Base-by-base conservation (phyloP, 2,797 vertebrate species). In the Novumbra hubbsi region DNA sequence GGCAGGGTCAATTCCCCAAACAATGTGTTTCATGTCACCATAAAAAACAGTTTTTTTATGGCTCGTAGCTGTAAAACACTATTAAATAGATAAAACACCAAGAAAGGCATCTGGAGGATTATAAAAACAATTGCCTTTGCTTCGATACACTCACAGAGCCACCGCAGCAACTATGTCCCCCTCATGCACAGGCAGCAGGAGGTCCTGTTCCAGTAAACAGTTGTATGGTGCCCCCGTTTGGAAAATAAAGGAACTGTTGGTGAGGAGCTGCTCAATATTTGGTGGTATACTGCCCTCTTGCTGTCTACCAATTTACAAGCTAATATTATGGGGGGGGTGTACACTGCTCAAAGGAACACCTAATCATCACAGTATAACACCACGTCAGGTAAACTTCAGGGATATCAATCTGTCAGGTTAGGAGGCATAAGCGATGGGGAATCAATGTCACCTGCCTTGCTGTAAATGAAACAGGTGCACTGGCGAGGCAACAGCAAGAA, bases 101-200 rank as follows among this genome's bases (percentile, higher is more conserved):
- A 69, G 72, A 86, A 91, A 89, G 89, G 90, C 88, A 88, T 90
- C 91, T 82, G 78, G 90, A 92, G 91, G 87, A 90, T 89, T 87
- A 84, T 90, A 91, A 91, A 90, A 88, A 81, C 88, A 91, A 92
- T 89, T 93, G 91, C 90, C 91, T 92, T 91, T 93, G 91, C 90
- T 90, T 91, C 91, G 90, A 90, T 92, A 93, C 91, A 93, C 91
- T 91, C 84, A 88, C 90, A 89, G 88, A 88, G 88, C 87, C 87
- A 24, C 0, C n/a, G 55, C 55, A 60, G 80, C 62, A 72, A 87
- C 81, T 86, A 87, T n/a, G n/a, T n/a, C 89, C 87, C 72, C 68
- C 49, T 30, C 11, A 66, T 24, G n/a, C 57, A 15, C 66, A 34
- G 52, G 14, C 52, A 17, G 55, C 69, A 17, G 28, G 27, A 32